A percentile compares a stretch with the other conserved stretches of the same genome.
These are phyloP conservation scores for Echinarachnius parma DNA, from an alignment of 53 echinoderm and acorn worm genomes.

Conservation along the genomic window DNA sequence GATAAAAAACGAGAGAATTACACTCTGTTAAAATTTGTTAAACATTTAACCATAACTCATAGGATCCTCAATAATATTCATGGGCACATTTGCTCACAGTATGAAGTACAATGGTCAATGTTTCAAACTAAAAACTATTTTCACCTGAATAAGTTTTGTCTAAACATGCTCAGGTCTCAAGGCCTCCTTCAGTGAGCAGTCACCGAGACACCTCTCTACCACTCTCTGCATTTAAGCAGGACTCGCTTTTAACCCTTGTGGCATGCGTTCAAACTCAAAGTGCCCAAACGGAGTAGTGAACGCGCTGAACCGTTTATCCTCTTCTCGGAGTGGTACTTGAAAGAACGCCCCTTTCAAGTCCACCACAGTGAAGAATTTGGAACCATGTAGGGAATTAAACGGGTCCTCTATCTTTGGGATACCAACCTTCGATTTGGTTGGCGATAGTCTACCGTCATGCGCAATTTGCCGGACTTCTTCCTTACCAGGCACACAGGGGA, in stretches of 20 bases:
- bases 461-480: slow-evolving; percentile 2
- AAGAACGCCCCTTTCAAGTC: slow-evolving; percentile 26
- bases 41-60: neutral
- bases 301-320: slow-evolving; percentile 9
- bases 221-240: too few relatives aligned
- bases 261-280: slow-evolving; percentile 15
- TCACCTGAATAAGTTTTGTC: too few relatives aligned
- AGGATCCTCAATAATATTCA: too few relatives aligned
- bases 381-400: slow-evolving; percentile 21
- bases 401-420: slow-evolving; percentile 19
- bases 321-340: slow-evolving; percentile 13
- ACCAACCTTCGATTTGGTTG: slow-evolving; percentile 6
- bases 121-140: too few relatives aligned
- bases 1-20: slow-evolving; percentile 8
- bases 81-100: too few relatives aligned
- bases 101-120: too few relatives aligned
- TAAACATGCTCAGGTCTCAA: too few relatives aligned
- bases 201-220: too few relatives aligned
- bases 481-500: slow-evolving; percentile 22
- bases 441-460: slow-evolving; percentile 19
- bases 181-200: too few relatives aligned
- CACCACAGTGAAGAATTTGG: slow-evolving; percentile 5
- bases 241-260: too few relatives aligned
- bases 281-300: slow-evolving; percentile 16
- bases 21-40: neutral